phyloP scores from a whole-genome alignment of 1,140 invertebrate genomes.

The Penaeus chinensis region DNA sequence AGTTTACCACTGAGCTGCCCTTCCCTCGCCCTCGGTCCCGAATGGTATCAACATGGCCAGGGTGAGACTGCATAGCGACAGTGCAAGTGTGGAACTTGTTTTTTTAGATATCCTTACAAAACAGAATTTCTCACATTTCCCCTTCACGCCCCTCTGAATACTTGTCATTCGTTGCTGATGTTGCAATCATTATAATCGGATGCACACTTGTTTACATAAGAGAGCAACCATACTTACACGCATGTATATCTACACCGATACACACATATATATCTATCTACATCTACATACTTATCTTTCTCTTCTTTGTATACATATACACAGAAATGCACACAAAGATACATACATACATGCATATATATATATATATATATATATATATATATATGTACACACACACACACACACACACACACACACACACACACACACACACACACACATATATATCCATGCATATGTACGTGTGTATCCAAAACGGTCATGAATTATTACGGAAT shows the following conservation, averaged over 20 bases:
- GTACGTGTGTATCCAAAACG: too few relatives aligned
- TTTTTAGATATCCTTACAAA: too few relatives aligned
- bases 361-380: constrained; percentile 16
- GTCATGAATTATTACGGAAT: too few relatives aligned
- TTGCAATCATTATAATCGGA: too few relatives aligned
- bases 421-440: constrained; percentile 30
- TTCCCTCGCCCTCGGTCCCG: too few relatives aligned
- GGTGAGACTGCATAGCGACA: too few relatives aligned
- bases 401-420: constrained; percentile 28
- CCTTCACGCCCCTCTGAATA: too few relatives aligned
- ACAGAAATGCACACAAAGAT: constrained; percentile 9
- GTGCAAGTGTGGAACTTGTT: too few relatives aligned
- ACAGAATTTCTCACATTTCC: too few relatives aligned
- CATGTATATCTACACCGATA: constrained; percentile 11
- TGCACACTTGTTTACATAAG: neutral
- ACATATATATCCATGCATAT: neutral
- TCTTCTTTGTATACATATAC: neutral
- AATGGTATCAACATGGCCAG: too few relatives aligned
- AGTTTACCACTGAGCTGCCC: too few relatives aligned
- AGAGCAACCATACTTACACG: neutral
- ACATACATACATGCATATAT: constrained; percentile 4
- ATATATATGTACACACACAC: constrained; percentile 28
- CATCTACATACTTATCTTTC: neutral
- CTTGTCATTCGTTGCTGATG: too few relatives aligned
- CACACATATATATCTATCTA: neutral